phyloP scores from a whole-genome alignment of 2,888 invertebrate species.

The Nemotelus nigrinus region DNA sequence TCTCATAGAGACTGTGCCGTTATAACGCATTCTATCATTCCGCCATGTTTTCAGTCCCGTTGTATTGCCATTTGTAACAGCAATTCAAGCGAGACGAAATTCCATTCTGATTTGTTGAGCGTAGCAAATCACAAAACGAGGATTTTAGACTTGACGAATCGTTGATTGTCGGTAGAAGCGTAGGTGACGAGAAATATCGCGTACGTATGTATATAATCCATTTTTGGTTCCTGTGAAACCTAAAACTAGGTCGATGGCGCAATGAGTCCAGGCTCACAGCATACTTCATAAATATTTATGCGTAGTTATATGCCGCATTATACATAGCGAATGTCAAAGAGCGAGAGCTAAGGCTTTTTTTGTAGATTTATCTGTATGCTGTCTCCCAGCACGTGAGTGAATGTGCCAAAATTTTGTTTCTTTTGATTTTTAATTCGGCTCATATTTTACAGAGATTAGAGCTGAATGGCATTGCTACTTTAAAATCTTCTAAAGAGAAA shows the following conservation, averaged over 20 bases:
- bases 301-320: not conserved
- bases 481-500: no score
- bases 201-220: not conserved
- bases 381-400: conserved; percentile 6
- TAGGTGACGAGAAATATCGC: not conserved
- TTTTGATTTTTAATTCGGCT: no score
- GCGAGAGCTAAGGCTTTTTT: not conserved
- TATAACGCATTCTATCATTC: not conserved
- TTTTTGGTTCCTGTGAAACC: no score
- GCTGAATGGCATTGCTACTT: no score
- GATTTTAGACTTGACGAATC: not conserved
- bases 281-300: not conserved
- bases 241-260: conserved; percentile 23
- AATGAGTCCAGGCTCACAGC: conserved; percentile 17
- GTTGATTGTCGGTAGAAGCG: not conserved
- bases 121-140: not conserved
- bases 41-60: not conserved
- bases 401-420: not conserved
- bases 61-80: not conserved
- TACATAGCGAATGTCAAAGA: no score
- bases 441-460: no score
- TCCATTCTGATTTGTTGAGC: conserved; percentile 9
- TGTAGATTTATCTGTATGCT: conserved; percentile 16
- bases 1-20: not conserved
- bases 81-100: conserved; percentile 3